Percentiles rank a stretch among this genome's conserved stretches.
These are phyloP conservation scores for Syrphus vitripennis DNA, from an alignment of 2,888 invertebrate species.

Conservation along the genomic window DNA sequence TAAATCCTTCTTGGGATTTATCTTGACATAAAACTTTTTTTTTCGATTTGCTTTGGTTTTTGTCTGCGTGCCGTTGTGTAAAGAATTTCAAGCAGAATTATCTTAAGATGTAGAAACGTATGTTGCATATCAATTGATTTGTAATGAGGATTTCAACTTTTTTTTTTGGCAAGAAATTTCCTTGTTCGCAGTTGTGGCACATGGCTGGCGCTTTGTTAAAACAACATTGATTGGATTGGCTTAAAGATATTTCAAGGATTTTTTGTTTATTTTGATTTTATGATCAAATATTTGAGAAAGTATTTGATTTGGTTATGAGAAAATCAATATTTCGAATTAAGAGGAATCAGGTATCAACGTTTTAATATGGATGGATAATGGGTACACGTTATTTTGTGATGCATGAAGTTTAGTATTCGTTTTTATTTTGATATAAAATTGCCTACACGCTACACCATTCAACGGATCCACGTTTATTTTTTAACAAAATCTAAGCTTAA, in stretches of 20 bases:
- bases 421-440: too few species aligned
- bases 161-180: neutral
- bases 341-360: neutral
- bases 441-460: too few species aligned
- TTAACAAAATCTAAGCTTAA: too few species aligned
- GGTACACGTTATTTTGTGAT: too few species aligned
- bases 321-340: neutral
- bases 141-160: constrained; percentile 51
- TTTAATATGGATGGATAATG: too few species aligned
- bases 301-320: neutral
- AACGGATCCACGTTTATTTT: too few species aligned
- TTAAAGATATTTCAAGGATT: neutral
- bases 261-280: constrained; percentile 6
- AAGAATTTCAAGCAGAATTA: constrained; percentile 61
- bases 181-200: constrained; percentile 12
- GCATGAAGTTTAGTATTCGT: too few species aligned
- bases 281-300: constrained; percentile 38
- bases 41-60: constrained; percentile 35
- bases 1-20: constrained; percentile 79
- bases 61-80: constrained; percentile 20
- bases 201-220: neutral
- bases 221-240: constrained; percentile 39
- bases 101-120: constrained; percentile 53
- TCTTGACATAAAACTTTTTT: constrained; percentile 59
- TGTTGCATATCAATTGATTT: constrained; percentile 71